Conservation (phyloP, 2,888 invertebrate species). For the Lampropteryx suffumata region DNA sequence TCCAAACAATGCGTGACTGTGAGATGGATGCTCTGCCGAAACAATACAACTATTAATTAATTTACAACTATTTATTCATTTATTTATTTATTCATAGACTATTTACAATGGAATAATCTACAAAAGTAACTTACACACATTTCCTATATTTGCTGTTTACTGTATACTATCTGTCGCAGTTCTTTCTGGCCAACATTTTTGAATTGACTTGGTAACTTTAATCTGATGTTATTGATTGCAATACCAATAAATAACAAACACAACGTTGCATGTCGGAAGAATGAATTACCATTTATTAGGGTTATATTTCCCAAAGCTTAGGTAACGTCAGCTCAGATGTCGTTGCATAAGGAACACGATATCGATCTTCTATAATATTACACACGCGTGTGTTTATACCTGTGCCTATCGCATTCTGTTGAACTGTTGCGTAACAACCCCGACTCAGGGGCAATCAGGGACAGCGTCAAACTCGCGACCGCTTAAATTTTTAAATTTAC, state of each 20-base stretch:
- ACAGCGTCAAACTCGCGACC: too few species aligned
- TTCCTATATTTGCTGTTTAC: too few species aligned
- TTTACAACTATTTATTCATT: not conserved
- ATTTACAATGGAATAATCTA: not conserved
- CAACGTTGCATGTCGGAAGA: constrained; percentile 1
- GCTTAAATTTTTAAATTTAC: too few species aligned
- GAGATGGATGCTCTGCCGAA: not conserved
- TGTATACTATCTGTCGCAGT: too few species aligned
- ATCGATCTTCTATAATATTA: constrained; percentile 14
- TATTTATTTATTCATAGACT: too few species aligned
- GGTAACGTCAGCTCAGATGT: constrained; percentile 9
- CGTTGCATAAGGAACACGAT: constrained; percentile 20
- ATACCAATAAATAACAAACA: too few species aligned
- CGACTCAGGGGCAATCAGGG: not conserved
- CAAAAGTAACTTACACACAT: too few species aligned
- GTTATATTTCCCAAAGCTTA: constrained; percentile 4
- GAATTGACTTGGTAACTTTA: too few species aligned
- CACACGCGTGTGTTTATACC: not conserved
- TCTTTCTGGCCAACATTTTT: too few species aligned
- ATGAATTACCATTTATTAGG: constrained; percentile 6
- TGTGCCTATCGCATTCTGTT: not conserved
- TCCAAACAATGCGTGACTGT: not conserved
- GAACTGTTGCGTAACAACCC: not conserved
- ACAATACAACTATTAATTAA: constrained; percentile 1
- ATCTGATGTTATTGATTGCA: too few species aligned